Evolutionary conservation across 2,888 invertebrate genomes (phyloP).

Genomic region (Clostera curtula): DNA sequence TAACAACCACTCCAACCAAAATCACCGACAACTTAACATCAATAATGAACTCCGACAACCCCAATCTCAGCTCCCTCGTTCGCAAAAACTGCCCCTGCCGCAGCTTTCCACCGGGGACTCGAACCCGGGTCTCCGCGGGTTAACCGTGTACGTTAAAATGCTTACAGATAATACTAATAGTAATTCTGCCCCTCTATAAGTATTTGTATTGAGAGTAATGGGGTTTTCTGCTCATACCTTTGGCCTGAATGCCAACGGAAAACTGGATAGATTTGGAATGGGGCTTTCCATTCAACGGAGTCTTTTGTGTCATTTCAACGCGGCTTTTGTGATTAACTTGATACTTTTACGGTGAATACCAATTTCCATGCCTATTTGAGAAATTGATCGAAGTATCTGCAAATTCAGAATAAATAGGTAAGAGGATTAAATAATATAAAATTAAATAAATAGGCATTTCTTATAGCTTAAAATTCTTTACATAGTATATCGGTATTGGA

Average conservation of each 20-base stretch:
- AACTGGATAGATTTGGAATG: conserved; percentile 28
- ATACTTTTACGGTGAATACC: conserved; percentile 5
- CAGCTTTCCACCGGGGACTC: conserved; percentile 54
- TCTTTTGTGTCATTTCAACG: conserved; percentile 27
- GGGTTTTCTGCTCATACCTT: conserved; percentile 49
- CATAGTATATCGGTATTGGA: no score
- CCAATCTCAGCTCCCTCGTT: conserved; percentile 55
- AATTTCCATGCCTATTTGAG: no score
- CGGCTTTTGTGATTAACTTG: conserved; percentile 22
- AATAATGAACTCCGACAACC: conserved; percentile 52
- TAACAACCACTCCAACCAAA: conserved; percentile 31
- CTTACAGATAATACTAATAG: conserved; percentile 73
- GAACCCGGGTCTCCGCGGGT: conserved; percentile 67
- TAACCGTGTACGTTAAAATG: conserved; percentile 71
- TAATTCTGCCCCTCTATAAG: conserved; percentile 51
- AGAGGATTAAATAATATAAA: no score
- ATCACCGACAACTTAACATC: conserved; percentile 50
- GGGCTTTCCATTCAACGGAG: conserved; percentile 25
- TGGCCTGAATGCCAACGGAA: conserved; percentile 42
- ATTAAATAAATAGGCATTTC: no score
- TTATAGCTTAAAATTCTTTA: no score
- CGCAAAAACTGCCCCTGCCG: conserved; percentile 52
- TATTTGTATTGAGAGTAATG: conserved; percentile 60
- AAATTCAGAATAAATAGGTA: no score
- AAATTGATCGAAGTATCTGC: no score